Conservation (phyloP, 2,797 vertebrate species). For the Sibirionetta formosa region DNA sequence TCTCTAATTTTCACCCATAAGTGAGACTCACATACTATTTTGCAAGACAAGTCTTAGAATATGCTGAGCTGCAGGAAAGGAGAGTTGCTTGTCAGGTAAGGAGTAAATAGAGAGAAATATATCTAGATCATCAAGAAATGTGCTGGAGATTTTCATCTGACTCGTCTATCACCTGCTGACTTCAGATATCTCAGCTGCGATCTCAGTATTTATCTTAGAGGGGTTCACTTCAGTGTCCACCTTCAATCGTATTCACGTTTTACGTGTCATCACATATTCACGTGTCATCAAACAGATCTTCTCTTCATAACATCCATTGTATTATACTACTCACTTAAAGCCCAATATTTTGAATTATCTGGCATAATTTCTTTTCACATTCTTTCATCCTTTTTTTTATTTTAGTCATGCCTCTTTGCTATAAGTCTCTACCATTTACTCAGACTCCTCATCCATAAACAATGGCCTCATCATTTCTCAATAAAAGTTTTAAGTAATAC, state of each 20-base stretch:
- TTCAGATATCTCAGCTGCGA: not conserved
- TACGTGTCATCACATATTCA: not conserved
- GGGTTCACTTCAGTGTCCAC: not conserved
- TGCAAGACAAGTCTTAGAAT: not conserved
- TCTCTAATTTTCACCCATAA: not conserved
- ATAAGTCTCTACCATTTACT: not conserved
- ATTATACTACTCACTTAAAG: not conserved
- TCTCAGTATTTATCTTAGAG: not conserved
- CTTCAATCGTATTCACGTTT: not conserved
- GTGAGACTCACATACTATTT: not conserved
- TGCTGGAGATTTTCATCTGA: not conserved
- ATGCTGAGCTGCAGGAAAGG: not conserved
- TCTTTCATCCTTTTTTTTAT: not conserved
- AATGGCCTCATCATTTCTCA: not conserved
- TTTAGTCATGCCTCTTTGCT: not conserved
- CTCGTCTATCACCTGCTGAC: not conserved
- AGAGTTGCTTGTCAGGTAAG: not conserved
- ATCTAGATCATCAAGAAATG: not conserved
- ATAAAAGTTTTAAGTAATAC: not conserved
- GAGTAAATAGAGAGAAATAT: not conserved
- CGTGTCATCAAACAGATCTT: not conserved
- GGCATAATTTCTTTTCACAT: rapidly evolving
- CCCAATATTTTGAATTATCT: rapidly evolving
- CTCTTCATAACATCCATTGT: not conserved
- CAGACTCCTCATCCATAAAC: not conserved